phyloP scores from a whole-genome alignment of 2,888 invertebrate species.

The Sisyra terminalis region DNA sequence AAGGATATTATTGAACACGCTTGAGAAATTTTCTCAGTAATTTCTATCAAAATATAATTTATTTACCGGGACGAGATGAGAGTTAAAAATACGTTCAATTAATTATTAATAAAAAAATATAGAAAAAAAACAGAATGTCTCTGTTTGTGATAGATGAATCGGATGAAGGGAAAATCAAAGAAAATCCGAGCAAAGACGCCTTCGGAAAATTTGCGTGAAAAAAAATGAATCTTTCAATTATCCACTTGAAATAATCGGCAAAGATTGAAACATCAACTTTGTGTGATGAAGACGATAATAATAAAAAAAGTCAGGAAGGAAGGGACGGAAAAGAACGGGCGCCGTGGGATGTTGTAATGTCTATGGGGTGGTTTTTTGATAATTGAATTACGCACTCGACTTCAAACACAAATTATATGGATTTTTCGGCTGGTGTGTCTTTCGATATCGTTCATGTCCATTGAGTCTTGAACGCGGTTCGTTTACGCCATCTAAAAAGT shows the following conservation, averaged over 20 bases:
- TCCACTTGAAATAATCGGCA: conserved; percentile 4
- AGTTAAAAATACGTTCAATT: too few relatives aligned
- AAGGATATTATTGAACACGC: too few relatives aligned
- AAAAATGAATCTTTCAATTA: conserved; percentile 6
- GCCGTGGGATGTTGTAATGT: conserved; percentile 18
- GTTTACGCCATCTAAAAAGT: not conserved
- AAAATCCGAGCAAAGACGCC: not conserved
- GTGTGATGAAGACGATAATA: not conserved
- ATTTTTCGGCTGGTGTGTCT: not conserved
- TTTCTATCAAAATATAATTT: too few relatives aligned
- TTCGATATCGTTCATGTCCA: conserved; percentile 5
- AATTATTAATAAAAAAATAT: too few relatives aligned
- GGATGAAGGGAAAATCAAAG: not conserved
- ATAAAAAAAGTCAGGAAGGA: conserved; percentile 10
- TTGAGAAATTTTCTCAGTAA: too few relatives aligned
- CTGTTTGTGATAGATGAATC: not conserved
- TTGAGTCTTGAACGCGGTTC: not conserved
- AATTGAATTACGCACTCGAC: conserved; percentile 8
- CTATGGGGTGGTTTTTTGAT: conserved; percentile 1
- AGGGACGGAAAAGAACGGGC: conserved; percentile 18
- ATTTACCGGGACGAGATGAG: too few relatives aligned
- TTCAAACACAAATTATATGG: conserved; percentile 7
- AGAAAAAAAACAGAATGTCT: too few relatives aligned
- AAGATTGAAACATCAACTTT: conserved; percentile 1
- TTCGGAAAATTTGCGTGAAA: not conserved